Evolutionary conservation across 23 tunicate species (phyloP).

Genomic region (Botrylloides violaceus): DNA sequence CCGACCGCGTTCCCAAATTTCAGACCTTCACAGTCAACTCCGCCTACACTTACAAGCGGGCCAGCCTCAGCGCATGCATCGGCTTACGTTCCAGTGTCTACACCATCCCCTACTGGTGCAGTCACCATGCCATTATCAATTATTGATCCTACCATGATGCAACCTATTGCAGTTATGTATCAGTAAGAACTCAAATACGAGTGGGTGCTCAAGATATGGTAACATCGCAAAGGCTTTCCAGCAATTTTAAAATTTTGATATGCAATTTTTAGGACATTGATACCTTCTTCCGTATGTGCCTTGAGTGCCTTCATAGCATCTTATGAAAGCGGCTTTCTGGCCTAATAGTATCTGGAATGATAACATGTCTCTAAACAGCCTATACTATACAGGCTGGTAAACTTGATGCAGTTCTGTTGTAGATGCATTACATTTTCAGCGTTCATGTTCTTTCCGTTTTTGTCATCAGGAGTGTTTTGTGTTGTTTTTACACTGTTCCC

Average conservation of each 20-base stretch:
- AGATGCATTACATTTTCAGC: no score
- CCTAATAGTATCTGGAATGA: no score
- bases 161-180: constrained; percentile 89
- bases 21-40: constrained; percentile 18
- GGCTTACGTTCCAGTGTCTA: constrained; percentile 65
- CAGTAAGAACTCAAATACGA: constrained; percentile 29
- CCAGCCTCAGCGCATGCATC: constrained; percentile 29
- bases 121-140: constrained; percentile 48
- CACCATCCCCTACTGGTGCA: constrained; percentile 57
- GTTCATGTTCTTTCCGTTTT: background rate
- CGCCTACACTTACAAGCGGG: constrained; percentile 27
- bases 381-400: no score
- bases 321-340: background rate
- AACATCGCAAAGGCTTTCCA: background rate
- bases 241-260: background rate
- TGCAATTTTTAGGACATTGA: background rate
- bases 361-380: no score
- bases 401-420: no score
- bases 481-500: background rate
- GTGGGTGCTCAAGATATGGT: background rate
- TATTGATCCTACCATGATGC: constrained; percentile 76
- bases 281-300: background rate
- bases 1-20: constrained; percentile 15
- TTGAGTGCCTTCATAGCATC: background rate
- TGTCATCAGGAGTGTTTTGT: background rate